Percentiles rank a stretch among this genome's conserved stretches.
phyloP scores from a whole-genome alignment of 2,888 invertebrate genomes.

The Pollenia labialis region DNA sequence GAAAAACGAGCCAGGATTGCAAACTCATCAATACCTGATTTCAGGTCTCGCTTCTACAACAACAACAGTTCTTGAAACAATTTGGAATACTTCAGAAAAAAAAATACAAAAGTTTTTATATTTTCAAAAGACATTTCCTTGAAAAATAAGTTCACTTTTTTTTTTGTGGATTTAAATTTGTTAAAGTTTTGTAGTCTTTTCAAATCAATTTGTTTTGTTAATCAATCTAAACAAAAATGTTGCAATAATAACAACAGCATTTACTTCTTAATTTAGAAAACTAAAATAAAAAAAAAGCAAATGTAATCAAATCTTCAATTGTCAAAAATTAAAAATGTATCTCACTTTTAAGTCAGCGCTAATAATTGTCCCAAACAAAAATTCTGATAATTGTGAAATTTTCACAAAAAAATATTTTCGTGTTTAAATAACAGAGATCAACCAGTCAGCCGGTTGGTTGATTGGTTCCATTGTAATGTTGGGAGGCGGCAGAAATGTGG shows the following conservation, averaged over 20 bases:
- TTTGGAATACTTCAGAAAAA: too few relatives aligned
- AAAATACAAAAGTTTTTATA: too few relatives aligned
- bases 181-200: not conserved
- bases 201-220: slow-evolving; percentile 31
- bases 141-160: not conserved
- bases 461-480: not conserved
- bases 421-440: slow-evolving; percentile 25
- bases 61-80: too few relatives aligned
- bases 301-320: slow-evolving; percentile 31
- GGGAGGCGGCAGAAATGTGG: slow-evolving; percentile 19
- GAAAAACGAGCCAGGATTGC: too few relatives aligned
- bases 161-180: not conserved
- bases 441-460: not conserved
- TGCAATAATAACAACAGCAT: not conserved
- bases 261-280: slow-evolving; percentile 11
- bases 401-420: slow-evolving; percentile 23
- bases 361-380: not conserved
- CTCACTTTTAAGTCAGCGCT: slow-evolving; percentile 3
- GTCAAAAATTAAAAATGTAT: slow-evolving; percentile 33
- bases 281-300: not conserved
- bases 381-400: not conserved
- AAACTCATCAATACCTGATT: too few relatives aligned
- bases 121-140: not conserved
- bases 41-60: too few relatives aligned
- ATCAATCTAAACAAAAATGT: slow-evolving; percentile 38